A percentile compares a stretch with the other conserved stretches of the same genome.
Evolutionary conservation across 2,797 vertebrate genomes (phyloP).

Genomic region (Prunella strophiata): DNA sequence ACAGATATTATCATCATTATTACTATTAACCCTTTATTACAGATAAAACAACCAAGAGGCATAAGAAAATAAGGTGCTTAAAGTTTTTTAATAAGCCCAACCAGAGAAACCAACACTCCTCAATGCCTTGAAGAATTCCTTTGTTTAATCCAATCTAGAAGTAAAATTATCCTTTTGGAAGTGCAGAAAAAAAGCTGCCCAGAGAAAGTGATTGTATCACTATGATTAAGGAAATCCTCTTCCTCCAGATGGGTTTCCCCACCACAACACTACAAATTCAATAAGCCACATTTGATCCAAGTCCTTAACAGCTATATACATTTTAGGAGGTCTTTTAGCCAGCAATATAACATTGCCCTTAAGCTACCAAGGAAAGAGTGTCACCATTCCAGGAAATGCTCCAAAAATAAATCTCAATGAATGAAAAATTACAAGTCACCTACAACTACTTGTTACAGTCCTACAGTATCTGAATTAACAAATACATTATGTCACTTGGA

Average conservation of each 20-base stretch:
- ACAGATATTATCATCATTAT: not conserved
- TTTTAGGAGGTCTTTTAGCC: not conserved
- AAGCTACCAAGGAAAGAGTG: not conserved
- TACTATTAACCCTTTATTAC: not conserved
- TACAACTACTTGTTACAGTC: not conserved
- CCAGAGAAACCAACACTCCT: not conserved
- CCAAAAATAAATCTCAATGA: not conserved
- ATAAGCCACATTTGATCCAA: not conserved
- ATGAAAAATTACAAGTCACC: not conserved
- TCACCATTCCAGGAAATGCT: not conserved
- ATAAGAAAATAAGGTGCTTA: not conserved
- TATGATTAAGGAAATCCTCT: constrained; percentile 18
- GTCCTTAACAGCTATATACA: not conserved
- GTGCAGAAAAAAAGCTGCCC: not conserved
- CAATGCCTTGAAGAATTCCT: not conserved
- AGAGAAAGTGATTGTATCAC: not conserved
- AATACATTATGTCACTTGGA: not conserved
- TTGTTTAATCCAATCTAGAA: not conserved
- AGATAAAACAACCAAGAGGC: not conserved
- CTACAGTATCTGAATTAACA: not conserved
- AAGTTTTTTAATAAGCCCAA: not conserved
- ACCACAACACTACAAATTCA: not conserved
- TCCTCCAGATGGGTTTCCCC: not conserved
- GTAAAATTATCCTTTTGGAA: not conserved
- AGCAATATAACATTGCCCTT: not conserved